Evolutionary conservation across 2,797 vertebrate species (phyloP), one percentile per base, ranked within the genome.

Genomic region (Pipistrellus nathusii): DNA sequence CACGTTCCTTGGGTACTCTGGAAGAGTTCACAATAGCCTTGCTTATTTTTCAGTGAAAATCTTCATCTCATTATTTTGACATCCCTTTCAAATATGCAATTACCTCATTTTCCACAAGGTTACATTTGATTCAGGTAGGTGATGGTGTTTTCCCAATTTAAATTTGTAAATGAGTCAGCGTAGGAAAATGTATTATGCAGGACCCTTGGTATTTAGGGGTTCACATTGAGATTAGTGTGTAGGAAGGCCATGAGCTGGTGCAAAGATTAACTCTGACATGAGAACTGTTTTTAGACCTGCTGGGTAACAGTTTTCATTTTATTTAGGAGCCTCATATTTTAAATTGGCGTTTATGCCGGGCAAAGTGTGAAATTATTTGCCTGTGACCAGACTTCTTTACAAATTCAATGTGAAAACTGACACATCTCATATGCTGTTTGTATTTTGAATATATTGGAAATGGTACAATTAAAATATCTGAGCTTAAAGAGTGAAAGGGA

Each of bases 341-440:
- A 97, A 97, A 96, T 84, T 95, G 95, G 95, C n/a, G 51, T 95
- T 97, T 96, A 92, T 96, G 96, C 95, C 94, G 97, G 96, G 96
- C 94, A 96, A 96, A 96, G 96, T 97, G 95, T 96, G 95, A 97
- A 97, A 97, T 95, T 97, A 97, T 97, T 97, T 97, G 94, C 95
- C 95, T 96, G 78, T 97, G 93, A 96, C 89, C 89, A 97, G 94
- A 95, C 90, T 95, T 97, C 95, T 97, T 96, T 97, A 92, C 91
- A 97, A 97, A 96, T 92, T 94, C 91, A 96, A 96, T 78, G 55
- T 95, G 92, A 95, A 92, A 85, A 97, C 82, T 96, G 96, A 97
- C 96, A 97, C 66, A 76, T 86, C 95, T 95, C 96, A 97, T 95
- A 97, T 96, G 94, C 69, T 95, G 94, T 96, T 97, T 97, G 96